Base-by-base conservation (phyloP, 2,113 vertebrate genomes). In the Pelobates fuscus region DNA sequence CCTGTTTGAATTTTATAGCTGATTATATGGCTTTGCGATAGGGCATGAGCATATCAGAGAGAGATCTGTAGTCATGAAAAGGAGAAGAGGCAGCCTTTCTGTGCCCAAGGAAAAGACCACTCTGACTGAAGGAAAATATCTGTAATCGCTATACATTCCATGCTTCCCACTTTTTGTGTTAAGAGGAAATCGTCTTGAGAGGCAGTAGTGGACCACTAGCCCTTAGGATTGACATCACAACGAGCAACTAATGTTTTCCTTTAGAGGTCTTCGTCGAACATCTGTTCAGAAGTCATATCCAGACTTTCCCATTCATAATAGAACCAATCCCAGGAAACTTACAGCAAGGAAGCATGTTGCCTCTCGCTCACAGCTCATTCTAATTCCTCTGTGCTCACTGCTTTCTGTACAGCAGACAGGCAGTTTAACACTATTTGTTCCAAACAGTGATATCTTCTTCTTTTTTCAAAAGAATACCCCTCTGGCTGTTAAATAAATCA, bases 111-210 rank as follows among this genome's bases (percentile, higher is more conserved):
- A 25, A 23, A 84, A 60, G 76, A 82, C 81, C 78, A 78, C 85
- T 78, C 70, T 2, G 77, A 80, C 82, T 65, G 83, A 85, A 81
- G 78, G 14, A 78, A 78, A 87, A 81, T 8, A 78, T 49, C 64
- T 85, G 76, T 41, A 59, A 63, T 79, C 84, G 84, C 81, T 83
- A 78, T 1, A 54, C 77, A 84, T 86, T 70, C 86, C 82, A 81
- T 85, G 84, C 88, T 88, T 89, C 81, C 84, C 75, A 71, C 80
- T 80, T 76, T 78, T 91, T 80, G 82, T 86, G 85, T 77, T 86
- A 84, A 79, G 5, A 77, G 77, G 2, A 14, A 84, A 79, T 84
- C 83, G 79, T 80, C 71, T 61, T 41, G 25, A 71, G 77, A 74
- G 26, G 75, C 80, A 65, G 81, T 27, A 61, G 79, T 73, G 81